phyloP scores from a whole-genome alignment of 2,113 vertebrate species.

The Epinephelus cyanopodus region DNA sequence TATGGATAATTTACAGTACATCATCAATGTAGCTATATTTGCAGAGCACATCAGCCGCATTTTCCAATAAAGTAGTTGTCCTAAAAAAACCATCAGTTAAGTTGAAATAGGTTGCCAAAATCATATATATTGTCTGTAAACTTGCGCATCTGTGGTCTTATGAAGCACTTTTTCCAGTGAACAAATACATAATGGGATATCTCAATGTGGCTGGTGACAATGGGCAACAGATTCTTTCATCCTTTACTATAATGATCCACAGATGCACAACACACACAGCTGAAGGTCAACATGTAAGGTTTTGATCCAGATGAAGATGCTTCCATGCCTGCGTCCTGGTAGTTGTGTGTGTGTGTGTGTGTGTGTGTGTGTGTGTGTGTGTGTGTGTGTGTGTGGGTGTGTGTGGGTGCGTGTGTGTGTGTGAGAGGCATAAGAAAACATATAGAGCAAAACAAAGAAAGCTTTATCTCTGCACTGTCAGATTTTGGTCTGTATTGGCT shows the following conservation, averaged over 20 bases:
- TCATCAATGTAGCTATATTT: neutral
- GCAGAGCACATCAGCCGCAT: neutral
- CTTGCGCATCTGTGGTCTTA: neutral
- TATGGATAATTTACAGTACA: neutral
- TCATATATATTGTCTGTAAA: neutral
- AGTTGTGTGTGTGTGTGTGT: neutral
- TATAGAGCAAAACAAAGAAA: constrained; percentile 33
- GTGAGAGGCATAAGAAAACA: neutral
- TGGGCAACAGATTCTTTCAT: neutral
- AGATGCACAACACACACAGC: neutral
- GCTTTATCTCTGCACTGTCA: constrained; percentile 29
- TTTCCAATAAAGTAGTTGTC: neutral
- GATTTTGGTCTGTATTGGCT: constrained; percentile 28
- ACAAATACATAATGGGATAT: neutral
- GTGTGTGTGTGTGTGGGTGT: neutral
- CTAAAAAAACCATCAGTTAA: neutral
- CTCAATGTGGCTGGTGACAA: neutral
- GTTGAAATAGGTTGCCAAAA: neutral
- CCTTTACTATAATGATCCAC: neutral
- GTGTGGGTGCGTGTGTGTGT: neutral
- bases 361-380: too few species aligned
- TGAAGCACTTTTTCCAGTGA: neutral
- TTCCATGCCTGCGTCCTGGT: neutral
- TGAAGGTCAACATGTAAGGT: neutral
- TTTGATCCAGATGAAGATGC: neutral